Evolutionary conservation across 2,113 vertebrate genomes (phyloP).

Genomic region (Oncorhynchus tshawytscha): DNA sequence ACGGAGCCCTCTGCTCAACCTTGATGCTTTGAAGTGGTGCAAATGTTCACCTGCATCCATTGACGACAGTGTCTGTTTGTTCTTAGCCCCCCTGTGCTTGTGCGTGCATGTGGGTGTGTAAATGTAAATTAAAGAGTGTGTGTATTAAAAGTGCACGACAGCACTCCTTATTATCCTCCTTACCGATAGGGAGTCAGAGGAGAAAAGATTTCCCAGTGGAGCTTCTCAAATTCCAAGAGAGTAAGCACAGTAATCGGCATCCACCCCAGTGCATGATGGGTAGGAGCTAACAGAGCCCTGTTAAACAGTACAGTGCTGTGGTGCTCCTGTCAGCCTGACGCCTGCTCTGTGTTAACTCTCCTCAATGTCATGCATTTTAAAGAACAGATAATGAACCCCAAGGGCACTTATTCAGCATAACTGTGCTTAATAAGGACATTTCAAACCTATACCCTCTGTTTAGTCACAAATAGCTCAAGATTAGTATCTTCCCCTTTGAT

Average conservation of each 20-base stretch:
- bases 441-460: constrained; percentile 47
- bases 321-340: constrained; percentile 38
- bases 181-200: constrained; percentile 22
- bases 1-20: constrained; percentile 54
- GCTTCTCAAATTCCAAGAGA: constrained; percentile 27
- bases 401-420: constrained; percentile 66
- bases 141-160: constrained; percentile 4
- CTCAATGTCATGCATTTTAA: constrained; percentile 65
- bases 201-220: constrained; percentile 27
- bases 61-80: constrained; percentile 45
- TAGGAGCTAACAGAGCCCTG: constrained; percentile 18
- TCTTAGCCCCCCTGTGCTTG: constrained; percentile 17
- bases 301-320: not conserved
- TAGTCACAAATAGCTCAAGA: constrained; percentile 58
- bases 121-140: not conserved
- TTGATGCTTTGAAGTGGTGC: constrained; percentile 51
- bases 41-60: constrained; percentile 56
- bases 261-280: constrained; percentile 25
- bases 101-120: constrained; percentile 1
- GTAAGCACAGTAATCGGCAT: constrained; percentile 40
- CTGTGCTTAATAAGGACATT: constrained; percentile 60
- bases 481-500: constrained; percentile 58
- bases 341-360: constrained; percentile 49
- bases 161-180: constrained; percentile 27
- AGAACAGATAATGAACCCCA: constrained; percentile 65